Percentiles rank a stretch among this genome's conserved stretches.
phyloP scores from a whole-genome alignment of 2,113 vertebrate genomes.

The Girardinichthys multiradiatus region DNA sequence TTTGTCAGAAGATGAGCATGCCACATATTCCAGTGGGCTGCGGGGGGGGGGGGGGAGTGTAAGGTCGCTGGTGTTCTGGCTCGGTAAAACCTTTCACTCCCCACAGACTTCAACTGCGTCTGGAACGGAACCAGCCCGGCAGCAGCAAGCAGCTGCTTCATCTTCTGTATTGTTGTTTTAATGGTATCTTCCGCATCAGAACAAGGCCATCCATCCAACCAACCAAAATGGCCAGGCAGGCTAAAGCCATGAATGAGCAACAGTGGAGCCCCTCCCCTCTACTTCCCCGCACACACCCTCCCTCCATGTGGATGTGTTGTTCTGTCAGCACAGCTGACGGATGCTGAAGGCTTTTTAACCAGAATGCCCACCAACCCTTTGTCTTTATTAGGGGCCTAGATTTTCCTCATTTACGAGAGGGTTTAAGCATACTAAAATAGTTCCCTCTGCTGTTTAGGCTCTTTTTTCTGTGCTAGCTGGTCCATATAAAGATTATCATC shows the following conservation, averaged over 20 bases:
- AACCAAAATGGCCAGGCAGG: slow-evolving; percentile 67
- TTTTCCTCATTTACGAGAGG: neutral
- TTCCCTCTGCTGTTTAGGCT: too few species aligned
- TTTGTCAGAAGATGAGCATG: slow-evolving; percentile 33
- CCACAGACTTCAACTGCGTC: neutral
- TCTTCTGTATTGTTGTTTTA: neutral
- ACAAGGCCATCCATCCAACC: slow-evolving; percentile 60
- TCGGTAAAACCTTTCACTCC: slow-evolving; percentile 24
- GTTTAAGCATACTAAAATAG: neutral
- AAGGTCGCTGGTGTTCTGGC: slow-evolving; percentile 48
- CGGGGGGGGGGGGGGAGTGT: slow-evolving; percentile 16
- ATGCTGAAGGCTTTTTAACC: neutral
- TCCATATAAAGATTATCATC: neutral
- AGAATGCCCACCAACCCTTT: neutral
- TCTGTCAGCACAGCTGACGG: slow-evolving; percentile 5
- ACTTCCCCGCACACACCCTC: slow-evolving; percentile 19
- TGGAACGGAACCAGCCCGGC: neutral
- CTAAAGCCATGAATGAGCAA: slow-evolving; percentile 67
- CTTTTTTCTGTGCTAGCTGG: neutral
- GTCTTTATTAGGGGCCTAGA: neutral
- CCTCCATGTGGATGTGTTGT: slow-evolving; percentile 58
- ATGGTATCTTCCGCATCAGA: neutral
- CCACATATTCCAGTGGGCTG: slow-evolving; percentile 34
- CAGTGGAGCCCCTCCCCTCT: slow-evolving; percentile 54
- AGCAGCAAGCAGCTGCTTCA: neutral